Conservation (phyloP, 2,113 vertebrate species). For the Hassar affinis region DNA sequence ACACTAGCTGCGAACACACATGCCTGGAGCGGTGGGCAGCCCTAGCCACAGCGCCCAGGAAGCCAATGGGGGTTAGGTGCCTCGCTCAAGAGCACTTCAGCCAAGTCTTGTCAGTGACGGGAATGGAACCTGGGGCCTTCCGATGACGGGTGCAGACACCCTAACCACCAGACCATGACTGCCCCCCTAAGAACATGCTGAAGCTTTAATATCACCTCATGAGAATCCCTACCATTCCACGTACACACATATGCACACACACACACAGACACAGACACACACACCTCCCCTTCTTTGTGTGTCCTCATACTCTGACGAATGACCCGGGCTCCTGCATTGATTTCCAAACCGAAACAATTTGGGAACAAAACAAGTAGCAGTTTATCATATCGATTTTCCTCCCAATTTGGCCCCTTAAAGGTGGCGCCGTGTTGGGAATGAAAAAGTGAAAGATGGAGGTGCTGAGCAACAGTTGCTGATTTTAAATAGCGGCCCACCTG, state of each 20-base stretch:
- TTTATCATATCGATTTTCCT: conserved; percentile 82
- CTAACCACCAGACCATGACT: too few relatives aligned
- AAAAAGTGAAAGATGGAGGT: conserved; percentile 60
- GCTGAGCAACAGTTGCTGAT: conserved; percentile 47
- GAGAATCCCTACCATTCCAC: conserved; percentile 49
- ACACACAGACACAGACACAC: not conserved
- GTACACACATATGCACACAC: not conserved
- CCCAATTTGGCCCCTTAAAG: conserved; percentile 72
- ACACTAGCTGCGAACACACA: too few relatives aligned
- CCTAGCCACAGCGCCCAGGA: too few relatives aligned
- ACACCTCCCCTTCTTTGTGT: conserved; percentile 53
- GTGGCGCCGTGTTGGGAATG: conserved; percentile 67
- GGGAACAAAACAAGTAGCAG: conserved; percentile 80
- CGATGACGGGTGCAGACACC: too few relatives aligned
- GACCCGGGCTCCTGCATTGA: conserved; percentile 71
- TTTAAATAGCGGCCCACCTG: conserved; percentile 17
- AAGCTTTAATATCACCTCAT: conserved; percentile 67
- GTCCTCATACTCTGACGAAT: conserved; percentile 75
- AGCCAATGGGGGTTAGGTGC: too few relatives aligned
- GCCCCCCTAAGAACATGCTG: conserved; percentile 32
- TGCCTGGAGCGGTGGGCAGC: too few relatives aligned
- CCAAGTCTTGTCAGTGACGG: too few relatives aligned
- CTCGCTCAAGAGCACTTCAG: too few relatives aligned
- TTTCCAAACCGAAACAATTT: conserved; percentile 84
- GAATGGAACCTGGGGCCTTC: too few relatives aligned